phyloP scores from a whole-genome alignment of 2,797 vertebrate genomes.

The Rhinogobio ventralis region DNA sequence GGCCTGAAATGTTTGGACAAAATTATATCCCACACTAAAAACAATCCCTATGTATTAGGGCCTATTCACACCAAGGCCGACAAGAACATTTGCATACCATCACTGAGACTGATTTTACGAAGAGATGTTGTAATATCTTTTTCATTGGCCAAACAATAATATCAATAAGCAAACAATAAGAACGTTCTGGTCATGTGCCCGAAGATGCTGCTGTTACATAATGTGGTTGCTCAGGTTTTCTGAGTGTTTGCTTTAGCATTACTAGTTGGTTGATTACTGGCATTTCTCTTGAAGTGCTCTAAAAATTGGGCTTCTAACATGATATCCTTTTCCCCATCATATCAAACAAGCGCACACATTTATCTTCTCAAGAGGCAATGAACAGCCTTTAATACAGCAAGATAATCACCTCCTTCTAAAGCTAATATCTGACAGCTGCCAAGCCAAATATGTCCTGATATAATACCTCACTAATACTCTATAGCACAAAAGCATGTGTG shows the following conservation, averaged over 20 bases:
- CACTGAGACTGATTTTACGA: not conserved
- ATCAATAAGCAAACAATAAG: not conserved
- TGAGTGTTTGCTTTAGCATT: not conserved
- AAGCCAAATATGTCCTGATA: slow-evolving; percentile 21
- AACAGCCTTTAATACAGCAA: slow-evolving; percentile 18
- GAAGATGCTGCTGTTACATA: not conserved
- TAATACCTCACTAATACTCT: slow-evolving; percentile 24
- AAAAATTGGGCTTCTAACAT: not conserved
- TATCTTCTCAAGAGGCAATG: slow-evolving; percentile 13
- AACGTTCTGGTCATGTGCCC: not conserved
- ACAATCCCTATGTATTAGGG: not conserved
- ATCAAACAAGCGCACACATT: not conserved
- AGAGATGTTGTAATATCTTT: not conserved
- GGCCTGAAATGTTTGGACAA: slow-evolving; percentile 32
- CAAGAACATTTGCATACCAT: not conserved
- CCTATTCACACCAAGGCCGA: not conserved
- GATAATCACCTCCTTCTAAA: slow-evolving; percentile 27
- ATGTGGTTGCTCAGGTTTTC: not conserved
- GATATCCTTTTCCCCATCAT: not conserved
- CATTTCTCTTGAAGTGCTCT: not conserved
- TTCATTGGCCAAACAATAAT: not conserved
- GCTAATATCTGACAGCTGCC: not conserved
- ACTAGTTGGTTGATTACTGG: not conserved
- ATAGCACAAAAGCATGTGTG: slow-evolving; percentile 11
- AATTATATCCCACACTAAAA: slow-evolving; percentile 7